Percentiles rank a stretch among this genome's conserved stretches.
phyloP scores from a whole-genome alignment of 2,888 invertebrate species.

The Odontomyia ornata region DNA sequence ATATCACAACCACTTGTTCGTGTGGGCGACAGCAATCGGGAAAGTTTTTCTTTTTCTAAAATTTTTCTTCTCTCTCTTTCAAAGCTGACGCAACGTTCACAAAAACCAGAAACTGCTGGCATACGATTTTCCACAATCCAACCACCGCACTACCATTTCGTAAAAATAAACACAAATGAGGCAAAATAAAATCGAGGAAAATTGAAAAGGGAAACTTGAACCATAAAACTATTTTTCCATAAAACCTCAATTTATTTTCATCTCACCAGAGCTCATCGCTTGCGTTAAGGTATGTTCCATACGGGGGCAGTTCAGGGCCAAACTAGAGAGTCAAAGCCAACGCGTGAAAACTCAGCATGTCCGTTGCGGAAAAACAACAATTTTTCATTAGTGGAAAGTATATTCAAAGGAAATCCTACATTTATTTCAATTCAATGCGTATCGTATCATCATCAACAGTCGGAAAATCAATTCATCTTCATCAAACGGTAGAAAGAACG shows the following conservation, averaged over 20 bases:
- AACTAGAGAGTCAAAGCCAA: no score
- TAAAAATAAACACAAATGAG: not conserved
- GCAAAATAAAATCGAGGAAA: not conserved
- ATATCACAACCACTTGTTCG: not conserved
- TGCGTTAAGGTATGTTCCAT: slow-evolving; percentile 2
- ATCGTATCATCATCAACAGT: slow-evolving; percentile 28
- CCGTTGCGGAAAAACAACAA: slow-evolving; percentile 9
- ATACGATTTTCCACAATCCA: not conserved
- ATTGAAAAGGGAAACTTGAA: slow-evolving; percentile 10
- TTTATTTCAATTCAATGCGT: slow-evolving; percentile 35
- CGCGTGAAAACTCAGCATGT: no score
- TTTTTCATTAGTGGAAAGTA: slow-evolving; percentile 26
- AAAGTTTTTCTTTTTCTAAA: not conserved
- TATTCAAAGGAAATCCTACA: slow-evolving; percentile 25
- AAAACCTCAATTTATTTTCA: slow-evolving; percentile 36
- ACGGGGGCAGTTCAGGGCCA: not conserved
- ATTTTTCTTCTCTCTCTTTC: not conserved
- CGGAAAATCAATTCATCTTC: slow-evolving; percentile 37
- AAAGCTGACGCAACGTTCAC: not conserved
- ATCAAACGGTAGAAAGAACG: slow-evolving; percentile 5
- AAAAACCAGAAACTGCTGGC: not conserved
- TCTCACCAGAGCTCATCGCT: not conserved
- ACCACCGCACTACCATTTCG: not conserved
- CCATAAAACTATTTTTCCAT: slow-evolving; percentile 35
- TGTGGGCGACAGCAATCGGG: not conserved